Evolutionary conservation across 2,113 vertebrate genomes (phyloP).

Genomic region (Actinemys pallida): DNA sequence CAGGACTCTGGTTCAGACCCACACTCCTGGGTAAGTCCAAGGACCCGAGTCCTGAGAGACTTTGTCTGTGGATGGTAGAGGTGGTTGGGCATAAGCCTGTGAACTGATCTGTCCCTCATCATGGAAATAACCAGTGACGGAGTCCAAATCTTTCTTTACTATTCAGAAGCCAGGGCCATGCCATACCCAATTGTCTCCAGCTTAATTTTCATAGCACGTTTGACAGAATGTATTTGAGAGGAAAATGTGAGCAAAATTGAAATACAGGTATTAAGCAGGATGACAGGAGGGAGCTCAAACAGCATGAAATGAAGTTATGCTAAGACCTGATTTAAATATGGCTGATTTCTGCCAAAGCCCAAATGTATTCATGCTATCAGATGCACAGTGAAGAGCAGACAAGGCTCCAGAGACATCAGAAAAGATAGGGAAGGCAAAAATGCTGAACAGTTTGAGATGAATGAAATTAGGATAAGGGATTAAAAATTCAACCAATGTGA

Average conservation of each 20-base stretch:
- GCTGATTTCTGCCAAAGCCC: conserved; percentile 1
- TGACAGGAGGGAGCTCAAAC: conserved; percentile 3
- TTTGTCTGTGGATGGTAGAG: neutral
- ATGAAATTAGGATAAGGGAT: neutral
- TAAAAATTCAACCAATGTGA: neutral
- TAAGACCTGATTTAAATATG: conserved; percentile 36
- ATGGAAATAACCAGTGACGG: neutral
- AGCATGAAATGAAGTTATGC: conserved; percentile 56
- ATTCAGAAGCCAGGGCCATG: conserved; percentile 13
- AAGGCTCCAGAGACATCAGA: conserved; percentile 1
- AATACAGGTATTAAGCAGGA: conserved; percentile 23
- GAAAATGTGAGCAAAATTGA: conserved; percentile 52
- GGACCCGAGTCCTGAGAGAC: neutral
- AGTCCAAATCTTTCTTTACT: neutral
- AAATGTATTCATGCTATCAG: neutral
- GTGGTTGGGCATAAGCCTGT: neutral
- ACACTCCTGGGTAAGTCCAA: no score
- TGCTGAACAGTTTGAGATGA: conserved; percentile 18
- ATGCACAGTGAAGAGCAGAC: neutral
- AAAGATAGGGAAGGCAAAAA: conserved; percentile 32
- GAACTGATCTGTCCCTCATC: neutral
- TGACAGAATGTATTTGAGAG: conserved; percentile 10
- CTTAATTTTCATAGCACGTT: neutral
- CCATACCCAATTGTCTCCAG: neutral
- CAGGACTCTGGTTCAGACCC: no score